These are phyloP conservation scores for Cephus runcator DNA, from an alignment of 2,888 invertebrate species.

Conservation along the genomic window DNA sequence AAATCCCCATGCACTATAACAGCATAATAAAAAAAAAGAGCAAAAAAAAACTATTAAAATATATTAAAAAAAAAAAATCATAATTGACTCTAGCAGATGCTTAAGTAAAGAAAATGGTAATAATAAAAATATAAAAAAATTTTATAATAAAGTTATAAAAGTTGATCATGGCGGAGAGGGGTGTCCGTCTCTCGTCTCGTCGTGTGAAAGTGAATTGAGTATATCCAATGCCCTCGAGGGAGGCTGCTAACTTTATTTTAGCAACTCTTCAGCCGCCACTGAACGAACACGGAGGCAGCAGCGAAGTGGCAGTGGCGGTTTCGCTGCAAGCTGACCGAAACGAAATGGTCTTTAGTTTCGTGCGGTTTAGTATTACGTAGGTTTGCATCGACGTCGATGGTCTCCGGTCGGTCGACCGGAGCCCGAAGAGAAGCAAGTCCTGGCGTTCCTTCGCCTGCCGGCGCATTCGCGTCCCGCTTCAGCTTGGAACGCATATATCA, in stretches of 20 bases:
- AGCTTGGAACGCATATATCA: constrained; percentile 38
- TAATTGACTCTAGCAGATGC: neutral
- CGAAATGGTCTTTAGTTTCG: too few species aligned
- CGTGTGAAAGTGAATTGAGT: neutral
- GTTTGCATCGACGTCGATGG: constrained; percentile 2
- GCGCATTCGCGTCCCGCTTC: neutral
- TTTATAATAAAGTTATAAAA: neutral
- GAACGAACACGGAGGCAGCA: too few species aligned
- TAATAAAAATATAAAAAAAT: neutral
- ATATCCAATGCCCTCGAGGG: constrained; percentile 1
- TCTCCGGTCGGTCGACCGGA: neutral
- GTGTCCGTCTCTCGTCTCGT: too few species aligned
- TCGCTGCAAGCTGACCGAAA: too few species aligned
- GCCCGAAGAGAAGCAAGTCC: neutral
- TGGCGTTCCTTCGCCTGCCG: constrained; percentile 14
- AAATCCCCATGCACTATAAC: constrained; percentile 71
- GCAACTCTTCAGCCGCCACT: too few species aligned
- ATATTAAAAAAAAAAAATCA: too few species aligned
- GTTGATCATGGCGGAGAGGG: too few species aligned
- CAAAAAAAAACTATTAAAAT: too few species aligned
- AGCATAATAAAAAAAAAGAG: constrained; percentile 6
- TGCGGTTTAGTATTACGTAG: too few species aligned
- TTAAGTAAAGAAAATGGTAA: neutral
- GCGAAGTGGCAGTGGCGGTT: too few species aligned
- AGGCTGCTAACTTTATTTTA: neutral